Evolutionary conservation across 2,888 invertebrate species (phyloP), one percentile per base, ranked within the genome.

Genomic region (Cephus spinipes): DNA sequence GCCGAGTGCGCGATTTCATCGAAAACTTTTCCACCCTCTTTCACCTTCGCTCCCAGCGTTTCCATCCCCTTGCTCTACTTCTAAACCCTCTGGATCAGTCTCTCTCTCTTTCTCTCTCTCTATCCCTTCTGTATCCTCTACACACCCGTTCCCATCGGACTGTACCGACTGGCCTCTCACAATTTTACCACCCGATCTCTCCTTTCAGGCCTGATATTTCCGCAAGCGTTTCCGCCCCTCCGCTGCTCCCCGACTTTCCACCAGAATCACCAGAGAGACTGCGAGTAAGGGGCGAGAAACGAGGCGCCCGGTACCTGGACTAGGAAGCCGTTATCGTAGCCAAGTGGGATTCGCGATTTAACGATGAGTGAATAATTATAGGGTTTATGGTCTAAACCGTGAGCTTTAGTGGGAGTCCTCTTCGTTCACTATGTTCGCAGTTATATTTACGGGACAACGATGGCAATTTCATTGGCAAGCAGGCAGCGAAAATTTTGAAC

Each of bases 291-390:
- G 12, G 32, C 15, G 31, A 71, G 71, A 33, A 71, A 31, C 12
- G 12, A 71, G 30, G 3, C 23, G 23, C 23, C 23, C 55, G 23
- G 23, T 55, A 55, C 55, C 15, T 55, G 55, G 55, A 23, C 71
- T 9, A 81, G 86, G 82, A 87, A 86, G 87, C 86, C 85, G 85
- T 89, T 87, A 90, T 86, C 86, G 86, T 85, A 33, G 85, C 84
- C 85, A 86, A 87, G 35, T 33, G 84, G 87, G 84, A 87, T 85
- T 55, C 55, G 55, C 87, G 87, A 89, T 89, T 90, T 89, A 90
- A 90, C 89, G 89, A 89, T 85, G 89, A 89, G 88, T 89, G 89
- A 89, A 89, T 90, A 89, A 88, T 90, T 89, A 89, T 82, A 81
- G 86, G 86, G 88, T 89, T 90, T 89, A 90, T 85, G 89, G 87